Percentiles rank a stretch among this genome's conserved stretches.
These are phyloP conservation scores for Cisticola juncidis DNA, from an alignment of 2,113 vertebrate species.

Conservation along the genomic window DNA sequence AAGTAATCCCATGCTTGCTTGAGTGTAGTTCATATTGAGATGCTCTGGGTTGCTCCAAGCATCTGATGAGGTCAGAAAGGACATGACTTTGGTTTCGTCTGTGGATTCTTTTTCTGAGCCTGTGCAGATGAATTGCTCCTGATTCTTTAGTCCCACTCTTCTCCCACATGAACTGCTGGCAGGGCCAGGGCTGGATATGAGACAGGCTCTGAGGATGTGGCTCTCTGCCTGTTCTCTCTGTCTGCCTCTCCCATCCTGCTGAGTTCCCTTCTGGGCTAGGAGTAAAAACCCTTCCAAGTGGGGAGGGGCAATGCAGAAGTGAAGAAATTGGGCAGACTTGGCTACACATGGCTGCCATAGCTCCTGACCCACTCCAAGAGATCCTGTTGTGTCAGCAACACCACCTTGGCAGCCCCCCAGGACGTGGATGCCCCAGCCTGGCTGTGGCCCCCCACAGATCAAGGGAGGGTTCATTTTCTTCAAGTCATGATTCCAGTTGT, in stretches of 20 bases:
- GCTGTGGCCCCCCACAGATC: background rate
- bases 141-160: constrained; percentile 2
- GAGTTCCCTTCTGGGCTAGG: background rate
- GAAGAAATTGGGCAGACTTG: background rate
- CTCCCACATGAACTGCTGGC: constrained; percentile 14
- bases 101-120: background rate
- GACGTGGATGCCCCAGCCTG: background rate
- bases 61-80: background rate
- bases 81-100: background rate
- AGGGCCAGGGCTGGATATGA: background rate
- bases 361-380: background rate
- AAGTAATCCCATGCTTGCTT: background rate
- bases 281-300: constrained; percentile 14
- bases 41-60: background rate
- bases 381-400: background rate
- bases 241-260: constrained; percentile 12
- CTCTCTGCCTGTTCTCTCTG: constrained; percentile 2
- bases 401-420: background rate
- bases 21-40: background rate
- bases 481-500: background rate
- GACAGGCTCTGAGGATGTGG: background rate
- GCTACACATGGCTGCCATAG: background rate
- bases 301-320: background rate
- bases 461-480: background rate
- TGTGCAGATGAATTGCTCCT: background rate